Conservation (phyloP, 2,113 vertebrate genomes). For the Notechis scutatus region DNA sequence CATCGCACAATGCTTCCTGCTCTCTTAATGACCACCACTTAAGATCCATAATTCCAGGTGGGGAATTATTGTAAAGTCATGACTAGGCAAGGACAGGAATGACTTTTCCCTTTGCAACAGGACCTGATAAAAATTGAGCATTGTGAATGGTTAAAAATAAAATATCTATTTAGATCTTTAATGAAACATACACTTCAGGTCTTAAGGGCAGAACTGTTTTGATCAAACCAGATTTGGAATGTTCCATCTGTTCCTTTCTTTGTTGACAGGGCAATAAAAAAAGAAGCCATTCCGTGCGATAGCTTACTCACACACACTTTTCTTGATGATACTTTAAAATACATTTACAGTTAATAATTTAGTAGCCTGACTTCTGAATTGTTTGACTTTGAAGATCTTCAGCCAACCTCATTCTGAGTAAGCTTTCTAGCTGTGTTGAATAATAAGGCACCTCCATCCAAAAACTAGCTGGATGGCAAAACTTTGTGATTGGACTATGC, state of each 20-base stretch:
- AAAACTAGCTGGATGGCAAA: neutral
- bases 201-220: neutral
- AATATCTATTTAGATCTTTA: neutral
- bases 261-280: neutral
- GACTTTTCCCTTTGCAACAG: neutral
- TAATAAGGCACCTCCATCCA: conserved; percentile 33
- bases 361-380: conserved; percentile 18
- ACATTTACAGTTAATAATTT: conserved; percentile 29
- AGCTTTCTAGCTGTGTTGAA: neutral
- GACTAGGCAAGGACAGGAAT: neutral
- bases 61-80: neutral
- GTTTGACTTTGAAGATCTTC: conserved; percentile 14
- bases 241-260: neutral
- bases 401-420: conserved; percentile 42
- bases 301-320: neutral
- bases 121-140: neutral
- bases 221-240: neutral
- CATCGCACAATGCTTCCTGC: neutral
- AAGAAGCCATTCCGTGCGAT: neutral
- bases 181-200: neutral
- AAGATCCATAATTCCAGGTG: neutral
- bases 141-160: neutral
- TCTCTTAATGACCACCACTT: neutral
- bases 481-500: too few relatives aligned
- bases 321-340: conserved; percentile 36